Evolutionary conservation across 2,888 invertebrate genomes (phyloP), one percentile per base, ranked within the genome.

Genomic region (Catocala sponsa): DNA sequence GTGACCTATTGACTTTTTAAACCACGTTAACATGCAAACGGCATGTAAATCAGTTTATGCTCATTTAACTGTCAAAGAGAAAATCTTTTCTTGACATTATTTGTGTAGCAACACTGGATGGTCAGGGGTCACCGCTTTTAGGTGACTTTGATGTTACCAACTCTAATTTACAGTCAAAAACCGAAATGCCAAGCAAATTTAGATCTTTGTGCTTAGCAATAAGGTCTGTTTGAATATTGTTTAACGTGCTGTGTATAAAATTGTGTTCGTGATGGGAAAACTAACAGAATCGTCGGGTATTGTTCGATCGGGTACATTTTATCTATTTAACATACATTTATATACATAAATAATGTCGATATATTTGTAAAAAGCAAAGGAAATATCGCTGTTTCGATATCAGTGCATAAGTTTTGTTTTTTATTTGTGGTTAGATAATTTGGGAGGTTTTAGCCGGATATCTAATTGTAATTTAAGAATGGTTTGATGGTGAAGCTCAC

Each of bases 21-120:
- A 70, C 68, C 60, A 77, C 73, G 72, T 79, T 76, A 81, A 80
- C 77, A 84, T 80, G 77, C 78, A 80, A 81, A 79, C 80, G 60
- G 81, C 78, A 83, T 84, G 81, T 84, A 82, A 83, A 86, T 84
- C 84, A 82, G 86, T 85, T 74, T 83, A 83, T 65, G 66, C 62
- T 74, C 79, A 78, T 80, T 76, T 80, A 72, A 78, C 81, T 83
- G 81, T 81, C 81, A 75, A 73, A 80, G 78, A 81, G 78, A 81
- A 79, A 81, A 81, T 81, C 74, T 81, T 82, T 85, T 79, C 79
- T 80, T 80, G 74, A 82, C 78, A 77, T 76, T 82, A 83, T 84
- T 81, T 85, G 80, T 82, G 78, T 78, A 76, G 66, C 67, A 75
- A 79, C 68, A 68, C 74, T 70, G 50, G 57, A 44, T 44, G 76